Conservation (phyloP, 2,113 vertebrate genomes). For the Pheucticus melanocephalus region DNA sequence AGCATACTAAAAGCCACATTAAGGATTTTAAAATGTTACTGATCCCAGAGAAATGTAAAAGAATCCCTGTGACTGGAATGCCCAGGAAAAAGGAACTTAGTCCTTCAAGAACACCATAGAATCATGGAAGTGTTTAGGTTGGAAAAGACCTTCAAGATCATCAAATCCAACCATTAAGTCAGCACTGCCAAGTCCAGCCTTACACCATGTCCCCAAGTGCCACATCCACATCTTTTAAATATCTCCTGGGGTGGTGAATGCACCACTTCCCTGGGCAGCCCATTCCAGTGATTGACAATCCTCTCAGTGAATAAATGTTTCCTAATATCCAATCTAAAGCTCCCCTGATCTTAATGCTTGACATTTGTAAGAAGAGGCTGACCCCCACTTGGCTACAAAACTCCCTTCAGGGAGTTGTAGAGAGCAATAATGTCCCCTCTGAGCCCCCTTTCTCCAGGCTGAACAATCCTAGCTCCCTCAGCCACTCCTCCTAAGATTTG, state of each 20-base stretch:
- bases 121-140: background rate
- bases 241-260: background rate
- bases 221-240: background rate
- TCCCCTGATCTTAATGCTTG: background rate
- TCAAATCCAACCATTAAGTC: background rate
- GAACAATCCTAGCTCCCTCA: background rate
- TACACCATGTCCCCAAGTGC: background rate
- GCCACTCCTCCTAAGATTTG: fast-evolving
- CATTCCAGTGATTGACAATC: background rate
- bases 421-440: background rate
- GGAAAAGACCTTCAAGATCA: background rate
- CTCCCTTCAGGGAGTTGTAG: background rate
- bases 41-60: background rate
- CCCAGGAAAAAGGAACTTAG: background rate
- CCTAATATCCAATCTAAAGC: background rate
- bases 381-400: fast-evolving
- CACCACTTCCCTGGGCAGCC: background rate
- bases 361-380: fast-evolving
- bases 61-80: background rate
- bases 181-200: background rate
- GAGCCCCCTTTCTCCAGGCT: background rate
- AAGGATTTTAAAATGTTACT: background rate
- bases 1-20: background rate
- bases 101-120: background rate
- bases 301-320: background rate